These are phyloP conservation scores for Drosophila sturtevanti DNA, from an alignment of 1,140 invertebrate species.

Conservation along the genomic window DNA sequence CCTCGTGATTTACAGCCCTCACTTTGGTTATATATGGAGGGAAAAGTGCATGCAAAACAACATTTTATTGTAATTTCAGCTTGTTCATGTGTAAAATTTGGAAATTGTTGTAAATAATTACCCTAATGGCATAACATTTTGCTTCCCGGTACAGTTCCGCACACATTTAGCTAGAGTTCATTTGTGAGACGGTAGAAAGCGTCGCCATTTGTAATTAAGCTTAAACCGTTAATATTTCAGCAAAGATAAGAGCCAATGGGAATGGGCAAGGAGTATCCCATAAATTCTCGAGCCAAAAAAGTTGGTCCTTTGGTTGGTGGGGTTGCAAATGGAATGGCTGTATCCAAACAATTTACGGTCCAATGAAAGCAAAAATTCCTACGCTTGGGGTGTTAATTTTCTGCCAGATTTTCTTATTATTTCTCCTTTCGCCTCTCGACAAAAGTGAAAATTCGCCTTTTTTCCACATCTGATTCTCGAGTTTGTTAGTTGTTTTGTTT, in stretches of 20 bases:
- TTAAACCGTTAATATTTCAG: constrained; percentile 80
- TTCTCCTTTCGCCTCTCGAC: not conserved
- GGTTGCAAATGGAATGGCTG: constrained; percentile 37
- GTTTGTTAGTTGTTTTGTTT: constrained; percentile 41
- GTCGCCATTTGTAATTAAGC: constrained; percentile 78
- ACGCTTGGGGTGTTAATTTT: constrained; percentile 64
- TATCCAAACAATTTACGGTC: constrained; percentile 61
- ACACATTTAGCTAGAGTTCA: constrained; percentile 48
- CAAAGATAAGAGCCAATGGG: constrained; percentile 60
- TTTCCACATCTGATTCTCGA: constrained; percentile 13
- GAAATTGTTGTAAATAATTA: constrained; percentile 80
- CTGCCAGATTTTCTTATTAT: constrained; percentile 46
- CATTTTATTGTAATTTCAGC: constrained; percentile 63
- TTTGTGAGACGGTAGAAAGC: constrained; percentile 54
- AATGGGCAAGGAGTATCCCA: constrained; percentile 14
- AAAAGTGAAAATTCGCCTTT: constrained; percentile 47
- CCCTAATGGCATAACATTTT: constrained; percentile 57
- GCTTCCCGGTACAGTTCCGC: constrained; percentile 18
- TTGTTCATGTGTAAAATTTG: constrained; percentile 77
- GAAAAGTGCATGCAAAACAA: constrained; percentile 70
- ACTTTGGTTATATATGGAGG: constrained; percentile 58
- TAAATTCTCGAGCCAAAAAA: constrained; percentile 58
- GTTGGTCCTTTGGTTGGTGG: constrained; percentile 46
- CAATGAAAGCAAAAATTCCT: constrained; percentile 47
- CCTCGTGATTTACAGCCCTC: constrained; percentile 65